Base-by-base conservation (phyloP, 2,113 vertebrate genomes). In the Delphinus delphis region DNA sequence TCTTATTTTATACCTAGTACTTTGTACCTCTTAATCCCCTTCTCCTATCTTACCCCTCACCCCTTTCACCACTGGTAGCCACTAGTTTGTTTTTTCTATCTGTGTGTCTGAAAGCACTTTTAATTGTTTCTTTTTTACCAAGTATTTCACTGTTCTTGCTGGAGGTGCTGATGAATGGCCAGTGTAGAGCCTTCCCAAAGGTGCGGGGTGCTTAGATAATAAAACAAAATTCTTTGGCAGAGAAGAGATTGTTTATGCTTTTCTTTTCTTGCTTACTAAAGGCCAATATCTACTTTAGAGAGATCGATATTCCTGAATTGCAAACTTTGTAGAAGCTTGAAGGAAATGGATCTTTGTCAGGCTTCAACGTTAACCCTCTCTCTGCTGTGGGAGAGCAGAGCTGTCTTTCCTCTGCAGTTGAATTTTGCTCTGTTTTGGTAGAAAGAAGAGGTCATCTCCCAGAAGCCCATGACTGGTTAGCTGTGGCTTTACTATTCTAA, bases 141-240 rank as follows among this genome's bases (percentile, higher is more conserved):
- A 95, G 68, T 88, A 90, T 68, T 84, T 97, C 63, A 80, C 38
- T 71, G 58, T 79, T 76, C 53, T 83, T 96, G 0, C 36, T 91
- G 41, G 63, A 82, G 38, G 20, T 21, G 38, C 38, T 70, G 67
- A 84, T 73, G 71, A 85, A 76, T 71, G 53, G 26, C 26, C 14
- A 2, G 7, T 38, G 25, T 68, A n/a, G 47, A 87, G 55, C 65
- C 85, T 95, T 81, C 44, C 6, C 36, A 76, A 63, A 79, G 65
- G 28, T 68, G 33, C 0, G 4, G 21, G 33, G n/a, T 85, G 62
- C 88, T 93, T 90, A 93, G 93, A 92, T 58, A 81, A 94, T 93
- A 84, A 96, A 98, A 98, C 91, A 95, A 96, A 98, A 84, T 96
- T 82, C 60, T 84, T 86, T 98, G 97, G 90, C 89, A 96, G 44